Evolutionary conservation across 2,888 invertebrate genomes (phyloP).

Genomic region (Capitulum mitella): DNA sequence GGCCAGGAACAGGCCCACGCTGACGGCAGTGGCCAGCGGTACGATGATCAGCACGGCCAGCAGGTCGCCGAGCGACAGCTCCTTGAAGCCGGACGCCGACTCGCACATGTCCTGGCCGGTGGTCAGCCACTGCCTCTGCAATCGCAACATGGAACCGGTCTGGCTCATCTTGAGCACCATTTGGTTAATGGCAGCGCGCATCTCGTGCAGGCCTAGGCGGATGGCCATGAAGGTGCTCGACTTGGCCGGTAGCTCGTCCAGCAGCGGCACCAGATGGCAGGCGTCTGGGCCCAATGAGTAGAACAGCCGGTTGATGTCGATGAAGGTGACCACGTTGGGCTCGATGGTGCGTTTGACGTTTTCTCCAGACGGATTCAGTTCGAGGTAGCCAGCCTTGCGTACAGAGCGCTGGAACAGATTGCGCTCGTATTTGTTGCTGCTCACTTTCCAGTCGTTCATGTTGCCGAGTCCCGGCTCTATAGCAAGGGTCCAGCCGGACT

Average conservation of each 20-base stretch:
- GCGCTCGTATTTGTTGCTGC: not conserved
- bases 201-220: not conserved
- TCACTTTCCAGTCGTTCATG: not conserved
- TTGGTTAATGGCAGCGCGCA: not conserved
- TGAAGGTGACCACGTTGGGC: not conserved
- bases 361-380: not conserved
- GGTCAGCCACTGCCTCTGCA: too few relatives aligned
- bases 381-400: too few relatives aligned
- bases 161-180: too few relatives aligned
- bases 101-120: too few relatives aligned
- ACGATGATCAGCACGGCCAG: too few relatives aligned
- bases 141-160: too few relatives aligned
- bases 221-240: not conserved
- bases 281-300: not conserved
- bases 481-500: not conserved
- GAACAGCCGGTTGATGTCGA: not conserved
- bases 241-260: not conserved
- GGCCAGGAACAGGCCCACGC: too few relatives aligned
- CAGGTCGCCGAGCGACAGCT: too few relatives aligned
- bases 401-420: not conserved
- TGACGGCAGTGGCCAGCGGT: too few relatives aligned
- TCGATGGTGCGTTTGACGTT: not conserved
- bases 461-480: not conserved
- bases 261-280: not conserved
- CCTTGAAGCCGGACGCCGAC: too few relatives aligned